Conservation (phyloP, 2,888 invertebrate species). For the Melitaea athalia region DNA sequence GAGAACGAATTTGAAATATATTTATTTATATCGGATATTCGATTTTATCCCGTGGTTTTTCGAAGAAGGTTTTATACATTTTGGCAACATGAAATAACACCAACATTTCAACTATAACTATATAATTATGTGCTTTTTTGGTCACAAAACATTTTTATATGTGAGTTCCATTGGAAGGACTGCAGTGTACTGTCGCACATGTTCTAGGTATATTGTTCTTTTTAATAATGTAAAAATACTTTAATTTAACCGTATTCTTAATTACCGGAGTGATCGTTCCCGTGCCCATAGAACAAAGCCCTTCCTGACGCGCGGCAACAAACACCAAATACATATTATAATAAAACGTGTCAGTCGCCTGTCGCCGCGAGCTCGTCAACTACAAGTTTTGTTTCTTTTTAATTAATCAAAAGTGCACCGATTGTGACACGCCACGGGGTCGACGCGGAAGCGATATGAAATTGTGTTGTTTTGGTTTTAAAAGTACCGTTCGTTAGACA, state of each 20-base stretch:
- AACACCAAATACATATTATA: neutral
- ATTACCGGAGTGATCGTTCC: neutral
- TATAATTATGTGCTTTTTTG: too few relatives aligned
- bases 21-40: too few relatives aligned
- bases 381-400: conserved; percentile 12
- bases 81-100: too few relatives aligned
- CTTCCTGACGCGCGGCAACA: neutral
- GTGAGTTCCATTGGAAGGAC: too few relatives aligned
- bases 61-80: too few relatives aligned
- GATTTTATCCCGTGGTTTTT: too few relatives aligned
- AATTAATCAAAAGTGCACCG: conserved; percentile 15
- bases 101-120: too few relatives aligned
- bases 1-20: too few relatives aligned
- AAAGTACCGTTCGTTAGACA: conserved; percentile 7
- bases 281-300: neutral
- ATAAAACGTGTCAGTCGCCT: neutral
- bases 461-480: conserved; percentile 3
- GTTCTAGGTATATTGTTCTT: too few relatives aligned
- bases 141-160: too few relatives aligned
- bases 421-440: conserved; percentile 4
- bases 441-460: conserved; percentile 8
- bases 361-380: conserved; percentile 3
- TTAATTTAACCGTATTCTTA: neutral
- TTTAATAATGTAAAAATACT: neutral
- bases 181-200: too few relatives aligned